Percentiles rank a stretch among this genome's conserved stretches.
These are phyloP conservation scores for Lamprologus callipterus DNA, from an alignment of 2,113 vertebrate genomes.

Conservation along the genomic window DNA sequence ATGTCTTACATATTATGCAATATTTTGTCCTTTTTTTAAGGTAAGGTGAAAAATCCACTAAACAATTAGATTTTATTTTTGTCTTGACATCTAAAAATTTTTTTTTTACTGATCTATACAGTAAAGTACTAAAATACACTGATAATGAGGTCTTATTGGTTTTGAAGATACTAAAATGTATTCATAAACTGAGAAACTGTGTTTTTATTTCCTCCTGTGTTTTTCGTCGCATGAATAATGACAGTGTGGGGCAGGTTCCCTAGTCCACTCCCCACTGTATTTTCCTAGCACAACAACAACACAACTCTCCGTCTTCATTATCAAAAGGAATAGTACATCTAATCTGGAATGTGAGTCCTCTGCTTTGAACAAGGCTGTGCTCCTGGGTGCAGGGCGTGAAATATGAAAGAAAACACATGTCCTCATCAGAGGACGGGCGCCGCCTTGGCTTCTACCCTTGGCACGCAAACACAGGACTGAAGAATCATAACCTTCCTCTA, in stretches of 20 bases:
- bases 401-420: constrained; percentile 50
- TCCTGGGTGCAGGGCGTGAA: constrained; percentile 1
- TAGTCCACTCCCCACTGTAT: background rate
- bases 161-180: background rate
- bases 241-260: background rate
- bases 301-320: background rate
- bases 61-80: background rate
- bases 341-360: constrained; percentile 1
- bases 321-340: constrained; percentile 30
- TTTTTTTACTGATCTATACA: background rate
- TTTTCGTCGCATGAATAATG: background rate
- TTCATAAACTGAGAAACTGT: background rate
- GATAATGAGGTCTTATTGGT: background rate
- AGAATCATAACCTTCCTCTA: background rate
- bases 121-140: background rate
- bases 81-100: background rate
- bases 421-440: constrained; percentile 26
- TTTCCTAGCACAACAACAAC: background rate
- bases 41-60: background rate
- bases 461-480: constrained; percentile 11
- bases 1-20: background rate
- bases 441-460: background rate
- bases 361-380: constrained; percentile 14
- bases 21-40: background rate
- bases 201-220: background rate